Conservation (phyloP, 2,888 invertebrate genomes). For the Operophtera brumata region DNA sequence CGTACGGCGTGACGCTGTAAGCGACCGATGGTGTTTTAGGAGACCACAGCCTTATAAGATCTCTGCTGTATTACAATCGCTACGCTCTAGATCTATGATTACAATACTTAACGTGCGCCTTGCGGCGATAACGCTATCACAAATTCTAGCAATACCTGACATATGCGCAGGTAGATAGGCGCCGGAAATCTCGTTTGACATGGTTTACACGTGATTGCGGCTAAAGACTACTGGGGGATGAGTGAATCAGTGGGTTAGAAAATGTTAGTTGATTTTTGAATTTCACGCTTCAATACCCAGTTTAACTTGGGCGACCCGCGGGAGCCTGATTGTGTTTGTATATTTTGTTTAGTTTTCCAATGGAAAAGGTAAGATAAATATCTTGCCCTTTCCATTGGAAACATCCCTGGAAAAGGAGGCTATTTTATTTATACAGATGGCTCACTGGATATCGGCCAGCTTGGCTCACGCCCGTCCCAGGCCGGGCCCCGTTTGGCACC, state of each 20-base stretch:
- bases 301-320: conserved; percentile 50
- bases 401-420: background rate
- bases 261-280: conserved; percentile 80
- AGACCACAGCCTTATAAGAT: no score
- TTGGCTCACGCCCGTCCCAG: no score
- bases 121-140: no score
- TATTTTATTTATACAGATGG: no score
- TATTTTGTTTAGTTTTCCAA: conserved; percentile 29
- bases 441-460: no score
- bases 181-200: background rate
- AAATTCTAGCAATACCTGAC: no score
- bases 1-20: no score
- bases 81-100: no score
- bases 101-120: no score
- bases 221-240: conserved; percentile 63
- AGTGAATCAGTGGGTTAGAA: conserved; percentile 72
- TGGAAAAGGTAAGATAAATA: background rate
- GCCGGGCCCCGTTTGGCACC: no score
- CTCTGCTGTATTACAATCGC: no score
- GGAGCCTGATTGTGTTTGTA: conserved; percentile 52
- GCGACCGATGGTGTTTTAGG: no score
- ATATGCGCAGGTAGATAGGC: background rate
- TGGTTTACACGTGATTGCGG: background rate
- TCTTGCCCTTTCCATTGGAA: background rate
- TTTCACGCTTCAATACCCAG: conserved; percentile 68